Percentiles rank a stretch among this genome's conserved stretches.
Evolutionary conservation across 2,888 invertebrate species (phyloP).

Genomic region (Xestia ashworthii): DNA sequence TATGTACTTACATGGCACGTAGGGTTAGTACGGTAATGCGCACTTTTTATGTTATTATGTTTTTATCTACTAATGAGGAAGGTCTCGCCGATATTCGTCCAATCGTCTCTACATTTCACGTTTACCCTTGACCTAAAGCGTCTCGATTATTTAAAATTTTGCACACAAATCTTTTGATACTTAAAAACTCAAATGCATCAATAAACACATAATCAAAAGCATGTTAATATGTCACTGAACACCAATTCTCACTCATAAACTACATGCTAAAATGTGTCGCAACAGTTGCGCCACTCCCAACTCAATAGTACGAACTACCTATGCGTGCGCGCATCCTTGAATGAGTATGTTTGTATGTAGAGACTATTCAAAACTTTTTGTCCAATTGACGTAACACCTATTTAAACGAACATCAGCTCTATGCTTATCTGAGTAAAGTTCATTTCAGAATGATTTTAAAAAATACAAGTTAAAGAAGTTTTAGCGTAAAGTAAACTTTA

Average conservation of each 20-base stretch:
- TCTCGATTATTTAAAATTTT: background rate
- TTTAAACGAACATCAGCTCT: background rate
- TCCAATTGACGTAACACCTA: background rate
- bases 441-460: background rate
- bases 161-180: background rate
- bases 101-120: background rate
- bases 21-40: background rate
- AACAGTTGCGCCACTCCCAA: constrained; percentile 41
- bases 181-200: background rate
- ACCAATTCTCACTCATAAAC: constrained; percentile 31
- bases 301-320: constrained; percentile 26
- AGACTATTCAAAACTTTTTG: background rate
- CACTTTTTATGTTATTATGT: background rate
- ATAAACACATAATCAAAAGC: constrained; percentile 7
- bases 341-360: constrained; percentile 19
- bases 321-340: constrained; percentile 56
- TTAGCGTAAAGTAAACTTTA: background rate
- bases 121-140: background rate
- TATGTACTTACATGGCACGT: background rate
- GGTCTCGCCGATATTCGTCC: background rate
- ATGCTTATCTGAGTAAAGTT: background rate
- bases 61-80: background rate
- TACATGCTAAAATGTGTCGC: constrained; percentile 36
- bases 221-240: constrained; percentile 44
- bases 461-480: background rate